Conservation (phyloP, 2,888 invertebrate species). For the Ganaspis brasiliensis region DNA sequence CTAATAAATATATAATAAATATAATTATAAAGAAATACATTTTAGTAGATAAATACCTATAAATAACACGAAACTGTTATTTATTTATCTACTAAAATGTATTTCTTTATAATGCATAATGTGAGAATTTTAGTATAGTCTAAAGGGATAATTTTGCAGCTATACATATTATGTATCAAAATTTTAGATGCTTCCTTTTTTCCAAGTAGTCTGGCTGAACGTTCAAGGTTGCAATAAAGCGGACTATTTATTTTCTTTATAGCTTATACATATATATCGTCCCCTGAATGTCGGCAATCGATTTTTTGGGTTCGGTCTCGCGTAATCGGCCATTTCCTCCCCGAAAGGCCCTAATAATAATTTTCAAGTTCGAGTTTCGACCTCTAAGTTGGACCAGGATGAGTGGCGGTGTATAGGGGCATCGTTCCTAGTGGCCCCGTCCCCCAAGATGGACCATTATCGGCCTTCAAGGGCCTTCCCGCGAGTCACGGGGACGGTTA, state of each 20-base stretch:
- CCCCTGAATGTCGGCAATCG: constrained; percentile 40
- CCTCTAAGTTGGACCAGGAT: constrained; percentile 32
- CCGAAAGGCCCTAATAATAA: constrained; percentile 39
- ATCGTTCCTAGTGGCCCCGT: constrained; percentile 65
- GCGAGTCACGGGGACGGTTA: constrained; percentile 66
- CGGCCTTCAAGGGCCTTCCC: constrained; percentile 75
- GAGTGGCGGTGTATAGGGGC: constrained; percentile 67
- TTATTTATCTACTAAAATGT: too few relatives aligned
- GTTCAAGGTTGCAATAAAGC: constrained; percentile 30
- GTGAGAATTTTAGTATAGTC: too few relatives aligned
- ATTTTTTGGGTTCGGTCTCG: constrained; percentile 18
- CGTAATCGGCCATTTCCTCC: constrained; percentile 41
- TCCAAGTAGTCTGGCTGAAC: constrained; percentile 1
- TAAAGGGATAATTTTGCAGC: too few relatives aligned
- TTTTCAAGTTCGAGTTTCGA: constrained; percentile 43
- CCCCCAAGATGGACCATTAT: constrained; percentile 69
- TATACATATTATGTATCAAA: constrained; percentile 5
- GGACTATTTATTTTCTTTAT: constrained; percentile 40
- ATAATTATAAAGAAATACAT: too few relatives aligned
- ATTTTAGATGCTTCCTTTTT: constrained; percentile 6
- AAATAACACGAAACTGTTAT: too few relatives aligned
- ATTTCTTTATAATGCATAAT: too few relatives aligned
- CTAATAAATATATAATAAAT: too few relatives aligned
- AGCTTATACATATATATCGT: constrained; percentile 7
- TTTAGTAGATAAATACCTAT: too few relatives aligned